Base-by-base conservation (phyloP, 2,888 invertebrate genomes). In the Hyposoter dolosus region DNA sequence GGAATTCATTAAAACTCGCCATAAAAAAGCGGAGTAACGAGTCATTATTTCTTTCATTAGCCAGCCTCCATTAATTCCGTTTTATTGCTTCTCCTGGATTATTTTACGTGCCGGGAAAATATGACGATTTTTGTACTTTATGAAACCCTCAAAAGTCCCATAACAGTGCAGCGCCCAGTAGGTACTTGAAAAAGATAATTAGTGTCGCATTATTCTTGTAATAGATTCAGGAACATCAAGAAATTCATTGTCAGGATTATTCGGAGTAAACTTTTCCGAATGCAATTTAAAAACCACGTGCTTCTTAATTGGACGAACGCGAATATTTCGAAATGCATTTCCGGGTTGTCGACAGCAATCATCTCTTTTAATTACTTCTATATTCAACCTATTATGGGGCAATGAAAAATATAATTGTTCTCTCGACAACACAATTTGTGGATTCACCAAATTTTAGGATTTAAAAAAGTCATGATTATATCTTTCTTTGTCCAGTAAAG, bases 11-110 rank as follows among this genome's bases (percentile, higher is more conserved):
- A 35, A 50, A 72, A 53, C 12, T 35, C 32, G 50, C 35, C n/a
- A 53, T 72, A 53, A 53, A 53, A 50, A 32, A 5, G 12, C 10
- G 17, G 53, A 35, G 35, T 19, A 72, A 35, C 50, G 50, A 50
- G 35, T 50, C 53, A 53, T 72, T 72, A 72, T 32, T 50, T 50
- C 71, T 72, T 72, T 35, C 71, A 35, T 72, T 50, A 35, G 32
- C 50, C 35, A 32, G 47, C 47, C n/a, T 53, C 71, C 71, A 50
- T 50, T 72, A 50, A 50, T 72, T 50, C 12, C 19, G 28, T 50
- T 47, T 53, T 53, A 72, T 50, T 50, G 35, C 19, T 17, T 6
- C 6, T 72, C 50, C 12, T 32, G 32, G 47, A 72, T 72, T 50
- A 72, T 19, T 72, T 35, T 6, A 47, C 53, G 71, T 6, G 40